Evolutionary conservation across 2,797 vertebrate species (phyloP).

Genomic region (Falco novaeseelandiae): DNA sequence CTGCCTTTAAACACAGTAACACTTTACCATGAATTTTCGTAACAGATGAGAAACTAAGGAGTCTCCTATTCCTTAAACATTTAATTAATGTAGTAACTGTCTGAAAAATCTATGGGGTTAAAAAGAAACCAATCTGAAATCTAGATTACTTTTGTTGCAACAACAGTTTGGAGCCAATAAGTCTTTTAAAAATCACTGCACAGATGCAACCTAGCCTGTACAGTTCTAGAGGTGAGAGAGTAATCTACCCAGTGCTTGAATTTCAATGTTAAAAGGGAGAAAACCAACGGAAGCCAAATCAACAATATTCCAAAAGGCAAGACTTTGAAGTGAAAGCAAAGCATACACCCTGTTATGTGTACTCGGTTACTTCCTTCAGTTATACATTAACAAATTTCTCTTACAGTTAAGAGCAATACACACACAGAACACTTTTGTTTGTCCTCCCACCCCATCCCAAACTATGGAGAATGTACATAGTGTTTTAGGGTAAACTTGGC

Average conservation of each 20-base stretch:
- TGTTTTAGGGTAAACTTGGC: background rate
- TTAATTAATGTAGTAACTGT: background rate
- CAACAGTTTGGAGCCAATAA: background rate
- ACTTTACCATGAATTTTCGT: background rate
- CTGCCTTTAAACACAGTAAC: background rate
- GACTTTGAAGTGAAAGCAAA: background rate
- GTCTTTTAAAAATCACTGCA: background rate
- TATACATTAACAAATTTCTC: background rate
- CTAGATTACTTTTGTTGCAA: background rate
- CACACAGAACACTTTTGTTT: background rate
- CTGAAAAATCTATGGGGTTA: background rate
- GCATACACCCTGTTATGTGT: background rate
- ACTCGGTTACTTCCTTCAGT: background rate
- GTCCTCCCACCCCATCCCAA: background rate
- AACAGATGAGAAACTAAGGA: background rate
- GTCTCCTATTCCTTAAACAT: background rate
- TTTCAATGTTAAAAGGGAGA: background rate
- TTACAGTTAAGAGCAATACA: background rate
- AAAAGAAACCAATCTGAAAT: background rate
- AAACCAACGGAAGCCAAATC: background rate
- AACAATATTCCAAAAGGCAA: background rate
- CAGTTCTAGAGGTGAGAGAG: background rate
- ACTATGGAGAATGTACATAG: rapidly evolving
- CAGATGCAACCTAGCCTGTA: background rate
- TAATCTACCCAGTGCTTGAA: background rate